Percentiles rank a stretch among this genome's conserved stretches.
Evolutionary conservation across 2,797 vertebrate species (phyloP).

Genomic region (Tauraco hartlaubi): DNA sequence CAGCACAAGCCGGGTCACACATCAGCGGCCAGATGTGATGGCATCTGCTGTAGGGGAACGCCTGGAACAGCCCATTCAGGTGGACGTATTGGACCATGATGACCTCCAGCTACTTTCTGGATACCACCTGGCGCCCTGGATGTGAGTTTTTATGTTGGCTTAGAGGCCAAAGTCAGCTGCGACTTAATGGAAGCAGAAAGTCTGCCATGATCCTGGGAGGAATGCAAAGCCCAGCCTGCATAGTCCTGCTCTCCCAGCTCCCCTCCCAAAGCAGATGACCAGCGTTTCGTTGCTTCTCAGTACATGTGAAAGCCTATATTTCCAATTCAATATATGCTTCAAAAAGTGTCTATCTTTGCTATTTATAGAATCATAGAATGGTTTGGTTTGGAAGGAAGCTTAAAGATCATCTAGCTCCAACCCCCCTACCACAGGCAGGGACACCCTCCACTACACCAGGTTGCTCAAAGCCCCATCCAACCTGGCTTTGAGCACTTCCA

Average conservation of each 20-base stretch:
- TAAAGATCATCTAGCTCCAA: too few relatives aligned
- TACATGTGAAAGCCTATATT: background rate
- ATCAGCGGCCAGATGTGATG: background rate
- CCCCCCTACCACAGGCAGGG: too few relatives aligned
- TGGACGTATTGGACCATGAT: background rate
- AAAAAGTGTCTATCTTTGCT: background rate
- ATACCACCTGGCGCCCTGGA: background rate
- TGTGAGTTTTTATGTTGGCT: accelerated
- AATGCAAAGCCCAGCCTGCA: background rate
- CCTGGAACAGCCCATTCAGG: background rate
- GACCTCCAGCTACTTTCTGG: background rate
- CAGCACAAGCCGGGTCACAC: background rate
- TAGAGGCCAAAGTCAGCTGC: background rate
- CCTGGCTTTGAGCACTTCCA: too few relatives aligned
- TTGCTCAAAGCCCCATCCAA: too few relatives aligned
- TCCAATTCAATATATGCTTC: background rate
- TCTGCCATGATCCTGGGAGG: too few relatives aligned
- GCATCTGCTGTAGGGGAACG: background rate
- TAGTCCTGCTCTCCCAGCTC: background rate
- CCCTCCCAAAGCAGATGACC: background rate
- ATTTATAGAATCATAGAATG: too few relatives aligned
- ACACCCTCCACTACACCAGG: too few relatives aligned
- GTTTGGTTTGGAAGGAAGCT: too few relatives aligned
- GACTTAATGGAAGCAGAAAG: background rate
- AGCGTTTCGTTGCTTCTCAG: background rate